phyloP scores from a whole-genome alignment of 1,140 invertebrate genomes.

The Globodera rostochiensis region DNA sequence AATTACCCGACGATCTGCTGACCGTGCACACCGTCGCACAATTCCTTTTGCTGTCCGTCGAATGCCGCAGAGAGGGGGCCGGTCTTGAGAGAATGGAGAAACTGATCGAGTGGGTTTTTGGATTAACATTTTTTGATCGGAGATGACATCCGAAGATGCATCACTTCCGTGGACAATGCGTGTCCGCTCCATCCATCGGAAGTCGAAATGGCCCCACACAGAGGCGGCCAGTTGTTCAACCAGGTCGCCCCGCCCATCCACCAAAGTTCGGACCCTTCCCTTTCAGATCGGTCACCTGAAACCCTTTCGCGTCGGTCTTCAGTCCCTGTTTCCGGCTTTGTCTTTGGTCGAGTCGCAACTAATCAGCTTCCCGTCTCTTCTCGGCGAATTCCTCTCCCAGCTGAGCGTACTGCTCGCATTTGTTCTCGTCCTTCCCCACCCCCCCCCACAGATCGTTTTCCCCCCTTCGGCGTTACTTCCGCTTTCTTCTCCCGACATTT shows the following conservation, averaged over 20 bases:
- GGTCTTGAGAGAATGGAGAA: constrained; percentile 6
- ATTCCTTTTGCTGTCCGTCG: constrained; percentile 20
- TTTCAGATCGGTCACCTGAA: constrained; percentile 21
- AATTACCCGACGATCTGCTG: constrained; percentile 14
- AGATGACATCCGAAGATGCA: background rate
- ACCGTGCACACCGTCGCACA: constrained; percentile 18
- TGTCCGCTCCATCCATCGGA: constrained; percentile 25
- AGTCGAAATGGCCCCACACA: constrained; percentile 23
- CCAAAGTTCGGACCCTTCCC: background rate
- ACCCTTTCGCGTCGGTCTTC: constrained; percentile 13
- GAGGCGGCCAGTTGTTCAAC: constrained; percentile 19
- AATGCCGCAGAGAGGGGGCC: constrained; percentile 13
- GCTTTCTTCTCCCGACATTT: constrained; percentile 1
- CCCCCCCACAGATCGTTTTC: background rate
- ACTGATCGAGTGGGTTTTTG: constrained; percentile 18
- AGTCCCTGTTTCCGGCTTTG: constrained; percentile 15
- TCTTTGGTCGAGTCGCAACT: constrained; percentile 19
- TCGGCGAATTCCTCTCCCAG: constrained; percentile 23
- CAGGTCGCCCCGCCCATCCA: constrained; percentile 5
- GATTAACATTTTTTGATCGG: background rate
- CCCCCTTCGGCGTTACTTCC: background rate
- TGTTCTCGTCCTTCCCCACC: background rate
- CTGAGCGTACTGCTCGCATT: background rate
- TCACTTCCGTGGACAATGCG: background rate
- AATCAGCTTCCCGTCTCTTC: constrained; percentile 3